phyloP scores from a whole-genome alignment of 2,888 invertebrate species.

The Vesta saturnalis region DNA sequence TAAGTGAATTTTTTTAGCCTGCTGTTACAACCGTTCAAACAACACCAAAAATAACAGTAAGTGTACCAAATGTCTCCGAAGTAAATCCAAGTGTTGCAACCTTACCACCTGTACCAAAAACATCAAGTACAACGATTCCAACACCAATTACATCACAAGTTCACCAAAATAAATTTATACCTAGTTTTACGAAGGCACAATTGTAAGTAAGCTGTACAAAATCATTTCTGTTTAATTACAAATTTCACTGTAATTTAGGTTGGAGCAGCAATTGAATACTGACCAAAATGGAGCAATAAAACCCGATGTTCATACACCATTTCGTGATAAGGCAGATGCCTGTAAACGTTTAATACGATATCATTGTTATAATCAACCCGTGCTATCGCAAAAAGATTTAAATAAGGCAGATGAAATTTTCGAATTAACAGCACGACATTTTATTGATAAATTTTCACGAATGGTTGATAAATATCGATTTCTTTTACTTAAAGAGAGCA shows the following conservation, averaged over 20 bases:
- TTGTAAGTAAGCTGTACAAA: constrained; percentile 52
- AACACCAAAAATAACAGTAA: constrained; percentile 24
- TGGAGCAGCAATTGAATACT: constrained; percentile 78
- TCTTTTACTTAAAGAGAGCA: constrained; percentile 79
- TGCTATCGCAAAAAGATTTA: constrained; percentile 70
- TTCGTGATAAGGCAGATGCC: constrained; percentile 76
- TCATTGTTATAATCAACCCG: constrained; percentile 78
- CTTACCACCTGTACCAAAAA: constrained; percentile 9
- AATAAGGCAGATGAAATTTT: constrained; percentile 76
- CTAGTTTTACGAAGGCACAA: constrained; percentile 57
- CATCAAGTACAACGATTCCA: background rate
- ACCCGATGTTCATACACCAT: constrained; percentile 79
- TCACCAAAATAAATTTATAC: constrained; percentile 49
- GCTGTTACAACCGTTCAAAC: constrained; percentile 26
- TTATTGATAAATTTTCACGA: constrained; percentile 74
- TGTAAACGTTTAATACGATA: constrained; percentile 79
- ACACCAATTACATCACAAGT: constrained; percentile 36
- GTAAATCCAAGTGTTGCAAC: background rate
- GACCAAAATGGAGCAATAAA: constrained; percentile 79
- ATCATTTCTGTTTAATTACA: constrained; percentile 6
- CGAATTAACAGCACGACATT: constrained; percentile 73
- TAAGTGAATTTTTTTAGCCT: background rate
- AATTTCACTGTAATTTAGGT: constrained; percentile 62
- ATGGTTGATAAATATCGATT: constrained; percentile 80
- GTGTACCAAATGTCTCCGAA: constrained; percentile 14